Conservation (phyloP, 2,797 vertebrate genomes). For the Carapus acus region DNA sequence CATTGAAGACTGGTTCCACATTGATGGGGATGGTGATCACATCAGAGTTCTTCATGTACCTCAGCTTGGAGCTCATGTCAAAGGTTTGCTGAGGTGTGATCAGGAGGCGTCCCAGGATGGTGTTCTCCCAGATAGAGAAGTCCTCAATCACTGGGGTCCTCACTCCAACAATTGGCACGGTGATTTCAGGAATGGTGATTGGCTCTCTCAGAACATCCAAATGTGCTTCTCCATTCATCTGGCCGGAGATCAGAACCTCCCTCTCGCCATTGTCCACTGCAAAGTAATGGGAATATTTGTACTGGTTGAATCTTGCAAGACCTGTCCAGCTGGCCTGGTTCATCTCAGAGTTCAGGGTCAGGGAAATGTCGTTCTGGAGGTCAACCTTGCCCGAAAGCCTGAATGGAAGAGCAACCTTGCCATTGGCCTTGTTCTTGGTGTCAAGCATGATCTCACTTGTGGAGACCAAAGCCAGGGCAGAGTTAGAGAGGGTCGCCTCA, state of each 20-base stretch:
- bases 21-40: conserved; percentile 72
- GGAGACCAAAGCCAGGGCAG: conserved; percentile 67
- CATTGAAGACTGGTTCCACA: conserved; percentile 67
- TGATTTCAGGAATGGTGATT: conserved; percentile 79
- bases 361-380: conserved; percentile 81
- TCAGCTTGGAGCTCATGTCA: conserved; percentile 79
- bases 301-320: conserved; percentile 84
- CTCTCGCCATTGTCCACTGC: conserved; percentile 74
- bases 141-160: conserved; percentile 67
- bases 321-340: conserved; percentile 81
- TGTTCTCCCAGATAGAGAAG: conserved; percentile 83
- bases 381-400: conserved; percentile 80
- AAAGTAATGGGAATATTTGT: conserved; percentile 82
- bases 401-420: conserved; percentile 81
- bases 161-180: conserved; percentile 69
- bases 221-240: conserved; percentile 83
- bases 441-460: conserved; percentile 73
- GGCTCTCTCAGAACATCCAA: conserved; percentile 79
- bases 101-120: conserved; percentile 74
- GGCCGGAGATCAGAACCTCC: conserved; percentile 68
- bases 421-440: conserved; percentile 80
- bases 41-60: conserved; percentile 85
- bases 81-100: conserved; percentile 85
- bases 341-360: conserved; percentile 73
- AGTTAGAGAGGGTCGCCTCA: conserved; percentile 78